These are phyloP conservation scores for Ivindomyrus marchei DNA, from an alignment of 2,113 vertebrate species.

Conservation along the genomic window DNA sequence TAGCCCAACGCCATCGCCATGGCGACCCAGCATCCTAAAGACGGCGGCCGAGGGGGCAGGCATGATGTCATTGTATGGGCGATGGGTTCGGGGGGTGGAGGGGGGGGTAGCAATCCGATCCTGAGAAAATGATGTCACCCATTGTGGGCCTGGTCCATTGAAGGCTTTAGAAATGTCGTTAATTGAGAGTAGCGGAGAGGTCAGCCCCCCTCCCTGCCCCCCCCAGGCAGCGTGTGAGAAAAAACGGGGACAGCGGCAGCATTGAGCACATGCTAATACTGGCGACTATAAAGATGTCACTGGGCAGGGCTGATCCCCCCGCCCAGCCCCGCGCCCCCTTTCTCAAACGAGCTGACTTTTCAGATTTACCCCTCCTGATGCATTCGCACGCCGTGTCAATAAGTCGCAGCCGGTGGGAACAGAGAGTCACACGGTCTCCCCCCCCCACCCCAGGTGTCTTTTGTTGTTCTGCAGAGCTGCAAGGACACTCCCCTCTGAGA, in stretches of 20 bases:
- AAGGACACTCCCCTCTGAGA: not conserved
- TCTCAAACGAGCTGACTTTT: slow-evolving; percentile 38
- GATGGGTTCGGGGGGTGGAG: not conserved
- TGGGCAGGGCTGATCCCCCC: slow-evolving; percentile 55
- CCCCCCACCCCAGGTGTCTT: slow-evolving; percentile 14
- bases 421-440: slow-evolving; percentile 31
- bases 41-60: slow-evolving; percentile 38
- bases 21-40: slow-evolving; percentile 71
- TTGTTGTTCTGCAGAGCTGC: slow-evolving; percentile 42
- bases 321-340: slow-evolving; percentile 43
- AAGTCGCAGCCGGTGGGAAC: slow-evolving; percentile 32
- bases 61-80: slow-evolving; percentile 69
- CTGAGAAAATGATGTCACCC: slow-evolving; percentile 77
- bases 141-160: slow-evolving; percentile 72
- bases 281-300: slow-evolving; percentile 77
- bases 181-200: slow-evolving; percentile 70
- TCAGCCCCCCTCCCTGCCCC: slow-evolving; percentile 27
- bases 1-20: slow-evolving; percentile 59
- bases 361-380: slow-evolving; percentile 43
- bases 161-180: slow-evolving; percentile 74
- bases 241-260: slow-evolving; percentile 40
- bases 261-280: slow-evolving; percentile 69
- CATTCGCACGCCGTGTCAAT: slow-evolving; percentile 56
- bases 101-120: slow-evolving; percentile 65
- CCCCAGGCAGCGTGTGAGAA: slow-evolving; percentile 19